These are phyloP conservation scores for Phalacrocorax aristotelis DNA, from an alignment of 2,113 vertebrate genomes.

Conservation along the genomic window DNA sequence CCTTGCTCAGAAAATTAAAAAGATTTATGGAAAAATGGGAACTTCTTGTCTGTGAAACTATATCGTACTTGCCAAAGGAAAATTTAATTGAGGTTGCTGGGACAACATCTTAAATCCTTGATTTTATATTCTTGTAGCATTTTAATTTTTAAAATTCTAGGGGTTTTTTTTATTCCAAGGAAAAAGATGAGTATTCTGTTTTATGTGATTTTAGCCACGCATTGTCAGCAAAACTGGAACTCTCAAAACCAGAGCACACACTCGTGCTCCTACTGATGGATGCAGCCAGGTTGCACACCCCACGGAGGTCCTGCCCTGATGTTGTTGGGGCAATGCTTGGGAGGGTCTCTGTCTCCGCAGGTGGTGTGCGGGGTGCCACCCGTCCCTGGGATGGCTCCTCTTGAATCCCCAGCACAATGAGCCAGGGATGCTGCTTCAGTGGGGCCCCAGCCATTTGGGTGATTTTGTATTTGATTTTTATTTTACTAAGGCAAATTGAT, in stretches of 20 bases:
- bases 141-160: neutral
- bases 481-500: neutral
- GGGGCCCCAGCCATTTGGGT: neutral
- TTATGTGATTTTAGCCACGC: neutral
- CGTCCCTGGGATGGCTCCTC: neutral
- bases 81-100: neutral
- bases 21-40: neutral
- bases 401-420: neutral
- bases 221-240: neutral
- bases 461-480: neutral
- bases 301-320: accelerated
- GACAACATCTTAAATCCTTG: neutral
- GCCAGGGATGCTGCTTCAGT: neutral
- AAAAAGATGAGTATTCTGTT: neutral
- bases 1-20: neutral
- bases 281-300: neutral
- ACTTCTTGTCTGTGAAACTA: neutral
- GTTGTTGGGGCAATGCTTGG: accelerated
- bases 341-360: neutral
- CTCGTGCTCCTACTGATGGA: neutral
- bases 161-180: neutral
- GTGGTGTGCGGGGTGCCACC: too few relatives aligned
- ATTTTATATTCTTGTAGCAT: neutral
- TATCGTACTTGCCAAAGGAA: neutral
- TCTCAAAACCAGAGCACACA: neutral